Percentiles rank a stretch among this genome's conserved stretches.
These are phyloP conservation scores for Sander lucioperca DNA, from an alignment of 2,113 vertebrate species.

Conservation along the genomic window DNA sequence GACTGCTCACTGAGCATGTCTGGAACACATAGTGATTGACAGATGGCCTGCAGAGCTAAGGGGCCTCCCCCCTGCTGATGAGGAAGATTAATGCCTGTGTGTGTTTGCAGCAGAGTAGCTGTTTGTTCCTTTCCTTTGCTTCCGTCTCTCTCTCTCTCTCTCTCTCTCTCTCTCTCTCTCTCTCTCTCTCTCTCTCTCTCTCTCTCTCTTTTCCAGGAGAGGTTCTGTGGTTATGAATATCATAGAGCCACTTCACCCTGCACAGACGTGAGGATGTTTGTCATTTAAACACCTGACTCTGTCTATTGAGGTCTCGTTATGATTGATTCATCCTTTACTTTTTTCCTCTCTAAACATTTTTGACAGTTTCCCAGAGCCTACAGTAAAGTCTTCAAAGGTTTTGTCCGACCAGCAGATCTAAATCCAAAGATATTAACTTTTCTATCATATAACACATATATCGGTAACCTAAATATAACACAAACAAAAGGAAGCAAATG, in stretches of 20 bases:
- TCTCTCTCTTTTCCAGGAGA: no score
- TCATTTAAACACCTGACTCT: no score
- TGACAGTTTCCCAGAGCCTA: no score
- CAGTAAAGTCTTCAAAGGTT: no score
- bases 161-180: not conserved
- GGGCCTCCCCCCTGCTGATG: conserved; percentile 33
- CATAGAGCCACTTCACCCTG: no score
- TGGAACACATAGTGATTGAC: conserved; percentile 46
- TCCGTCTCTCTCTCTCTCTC: not conserved
- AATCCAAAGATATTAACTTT: not conserved
- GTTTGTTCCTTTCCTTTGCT: not conserved
- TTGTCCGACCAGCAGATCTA: not conserved
- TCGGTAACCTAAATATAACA: not conserved
- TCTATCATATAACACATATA: no score
- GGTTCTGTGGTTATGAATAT: no score
- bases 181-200: not conserved
- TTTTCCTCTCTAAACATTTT: conserved; percentile 1
- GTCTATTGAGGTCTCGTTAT: no score
- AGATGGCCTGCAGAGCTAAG: conserved; percentile 22
- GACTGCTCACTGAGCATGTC: conserved; percentile 20
- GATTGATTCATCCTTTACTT: no score
- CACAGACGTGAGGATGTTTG: no score
- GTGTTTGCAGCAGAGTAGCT: not conserved
- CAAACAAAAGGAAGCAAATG: not conserved
- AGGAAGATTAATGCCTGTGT: conserved; percentile 19